Conservation (phyloP, 2,113 vertebrate genomes). For the Typhlomys cinereus region DNA sequence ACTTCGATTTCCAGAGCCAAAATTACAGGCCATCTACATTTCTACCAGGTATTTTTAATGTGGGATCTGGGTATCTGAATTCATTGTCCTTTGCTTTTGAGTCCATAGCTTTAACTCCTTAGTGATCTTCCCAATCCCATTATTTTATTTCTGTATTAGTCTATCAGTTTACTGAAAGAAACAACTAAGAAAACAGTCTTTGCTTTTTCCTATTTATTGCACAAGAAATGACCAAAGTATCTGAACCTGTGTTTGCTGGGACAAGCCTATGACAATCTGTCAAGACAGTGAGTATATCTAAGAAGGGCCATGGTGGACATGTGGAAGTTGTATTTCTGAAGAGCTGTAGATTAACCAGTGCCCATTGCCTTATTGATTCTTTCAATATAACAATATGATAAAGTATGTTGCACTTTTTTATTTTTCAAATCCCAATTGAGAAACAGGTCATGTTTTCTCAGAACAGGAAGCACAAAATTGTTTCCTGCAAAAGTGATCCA, state of each 20-base stretch:
- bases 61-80: too few relatives aligned
- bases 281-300: neutral
- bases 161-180: neutral
- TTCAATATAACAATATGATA: neutral
- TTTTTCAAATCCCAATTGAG: neutral
- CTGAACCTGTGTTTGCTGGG: neutral
- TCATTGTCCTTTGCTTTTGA: too few relatives aligned
- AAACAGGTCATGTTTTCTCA: slow-evolving; percentile 15
- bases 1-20: too few relatives aligned
- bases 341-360: neutral
- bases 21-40: too few relatives aligned
- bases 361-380: neutral
- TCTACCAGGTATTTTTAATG: too few relatives aligned
- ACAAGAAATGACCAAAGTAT: neutral
- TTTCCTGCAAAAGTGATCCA: neutral
- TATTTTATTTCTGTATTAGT: neutral
- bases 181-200: neutral
- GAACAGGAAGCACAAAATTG: neutral
- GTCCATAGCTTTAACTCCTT: too few relatives aligned
- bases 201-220: neutral
- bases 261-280: neutral
- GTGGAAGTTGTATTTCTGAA: neutral
- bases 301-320: neutral
- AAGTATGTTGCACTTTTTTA: neutral
- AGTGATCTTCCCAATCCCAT: too few relatives aligned